Percentiles rank a stretch among this genome's conserved stretches.
phyloP scores from a whole-genome alignment of 2,797 vertebrate genomes.

The Chromobotia macracanthus region DNA sequence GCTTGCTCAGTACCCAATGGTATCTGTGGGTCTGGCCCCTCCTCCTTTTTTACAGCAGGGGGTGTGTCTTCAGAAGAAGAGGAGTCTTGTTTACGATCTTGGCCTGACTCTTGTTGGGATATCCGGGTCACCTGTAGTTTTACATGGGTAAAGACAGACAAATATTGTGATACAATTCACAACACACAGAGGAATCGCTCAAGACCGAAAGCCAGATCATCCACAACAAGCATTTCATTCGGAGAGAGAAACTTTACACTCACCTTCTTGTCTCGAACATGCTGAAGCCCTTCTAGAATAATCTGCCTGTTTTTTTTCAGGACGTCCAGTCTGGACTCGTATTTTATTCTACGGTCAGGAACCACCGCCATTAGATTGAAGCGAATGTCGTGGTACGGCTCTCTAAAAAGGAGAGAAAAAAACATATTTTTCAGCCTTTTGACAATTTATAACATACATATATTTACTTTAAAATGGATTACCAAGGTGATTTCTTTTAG shows the following conservation, averaged over 20 bases:
- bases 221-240: no score
- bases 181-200: background rate
- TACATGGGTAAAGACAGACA: background rate
- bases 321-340: constrained; percentile 91
- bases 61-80: constrained; percentile 81
- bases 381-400: constrained; percentile 98
- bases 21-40: constrained; percentile 66
- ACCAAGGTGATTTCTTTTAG: background rate
- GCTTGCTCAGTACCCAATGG: constrained; percentile 67
- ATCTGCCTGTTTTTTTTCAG: constrained; percentile 95
- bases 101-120: constrained; percentile 89
- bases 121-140: constrained; percentile 88
- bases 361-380: constrained; percentile 99
- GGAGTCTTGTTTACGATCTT: constrained; percentile 91
- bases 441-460: no score
- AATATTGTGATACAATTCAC: background rate
- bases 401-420: constrained; percentile 76
- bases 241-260: background rate
- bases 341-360: constrained; percentile 96
- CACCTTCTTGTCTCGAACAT: constrained; percentile 76
- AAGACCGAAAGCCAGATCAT: no score
- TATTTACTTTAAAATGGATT: background rate
- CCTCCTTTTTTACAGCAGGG: constrained; percentile 80
- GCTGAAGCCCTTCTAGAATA: constrained; percentile 94
- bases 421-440: no score